Evolutionary conservation across 1,140 invertebrate genomes (phyloP).

Genomic region (Listronotus oregonensis): DNA sequence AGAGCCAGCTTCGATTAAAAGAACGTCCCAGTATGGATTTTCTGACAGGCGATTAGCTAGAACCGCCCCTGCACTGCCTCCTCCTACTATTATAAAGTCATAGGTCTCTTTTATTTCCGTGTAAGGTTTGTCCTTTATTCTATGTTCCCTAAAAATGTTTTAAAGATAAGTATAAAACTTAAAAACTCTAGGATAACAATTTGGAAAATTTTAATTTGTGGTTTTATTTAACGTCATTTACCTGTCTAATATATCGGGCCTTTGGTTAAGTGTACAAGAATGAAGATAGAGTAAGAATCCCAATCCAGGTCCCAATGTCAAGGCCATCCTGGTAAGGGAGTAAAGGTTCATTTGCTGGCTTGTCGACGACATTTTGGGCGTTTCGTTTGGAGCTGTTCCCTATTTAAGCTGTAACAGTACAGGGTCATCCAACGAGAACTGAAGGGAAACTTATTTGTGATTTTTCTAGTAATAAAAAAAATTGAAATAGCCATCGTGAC

Average conservation of each 20-base stretch:
- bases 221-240: slow-evolving; percentile 1
- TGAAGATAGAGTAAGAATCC: slow-evolving; percentile 65
- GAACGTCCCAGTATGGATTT: slow-evolving; percentile 69
- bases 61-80: slow-evolving; percentile 81
- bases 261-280: slow-evolving; percentile 62
- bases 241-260: slow-evolving; percentile 71
- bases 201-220: too few relatives aligned
- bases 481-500: too few relatives aligned
- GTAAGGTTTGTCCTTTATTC: slow-evolving; percentile 58
- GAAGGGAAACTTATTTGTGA: too few relatives aligned
- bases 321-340: slow-evolving; percentile 64
- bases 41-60: slow-evolving; percentile 77
- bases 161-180: not conserved
- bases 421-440: too few relatives aligned
- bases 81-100: slow-evolving; percentile 81
- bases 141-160: slow-evolving; percentile 28
- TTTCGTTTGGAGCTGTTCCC: too few relatives aligned
- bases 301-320: slow-evolving; percentile 66
- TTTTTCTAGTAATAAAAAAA: too few relatives aligned
- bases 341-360: slow-evolving; percentile 49
- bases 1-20: slow-evolving; percentile 81
- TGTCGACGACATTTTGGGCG: slow-evolving; percentile 25
- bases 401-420: too few relatives aligned
- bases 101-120: slow-evolving; percentile 63
- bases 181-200: not conserved